Base-by-base conservation (phyloP, 30 jellyfish, hydroid and myxozoan genomes). In the Rhopilema esculentum region DNA sequence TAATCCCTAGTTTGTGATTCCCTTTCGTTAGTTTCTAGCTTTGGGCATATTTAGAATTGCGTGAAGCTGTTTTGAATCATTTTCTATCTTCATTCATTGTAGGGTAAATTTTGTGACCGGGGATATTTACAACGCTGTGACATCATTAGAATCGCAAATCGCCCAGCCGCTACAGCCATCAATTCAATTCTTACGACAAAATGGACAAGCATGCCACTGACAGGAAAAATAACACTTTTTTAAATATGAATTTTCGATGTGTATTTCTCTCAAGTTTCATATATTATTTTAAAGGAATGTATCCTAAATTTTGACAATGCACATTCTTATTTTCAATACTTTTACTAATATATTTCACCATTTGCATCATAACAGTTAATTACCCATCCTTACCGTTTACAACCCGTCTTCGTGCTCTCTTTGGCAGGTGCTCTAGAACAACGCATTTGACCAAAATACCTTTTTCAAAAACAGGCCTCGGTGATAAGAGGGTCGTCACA, bases 151-250 rank as follows among this genome's bases (percentile, higher is more conserved):
- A 16, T 25, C 71, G 40, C 73, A 68, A 66, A 25, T 80, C 19
- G 70, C 71, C 19, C 82, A 64, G 40, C 82, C 90, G 19, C 63
- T 80, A 21, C 90, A 80, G 80, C 90, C 90, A 1, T 79, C 90
- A 9, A 65, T 80, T 12, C 76, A 66, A 71, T 80, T 80, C 68
- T 66, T 80, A 19, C 82, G 53, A 4, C 82, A 66, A 20, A 31
- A 26, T 6, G 4, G 66, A 15, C 73, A 80, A 80, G 8, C 50
- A 63, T 31, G 61, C 24, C 82, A 48, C 0, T 80, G 63, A 29
- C 23, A 22, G 72, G 83, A 28, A 72, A 31, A 9, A 26, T 21
- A 15, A n/a, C 6, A 6, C 6, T 7, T 16, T 25, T 69, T 69
- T 1, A 15, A 7, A 22, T 21, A 24, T 7, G 23, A 19, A 63